Evolutionary conservation across 1,140 invertebrate genomes (phyloP).

Genomic region (Drosophila takahashii): DNA sequence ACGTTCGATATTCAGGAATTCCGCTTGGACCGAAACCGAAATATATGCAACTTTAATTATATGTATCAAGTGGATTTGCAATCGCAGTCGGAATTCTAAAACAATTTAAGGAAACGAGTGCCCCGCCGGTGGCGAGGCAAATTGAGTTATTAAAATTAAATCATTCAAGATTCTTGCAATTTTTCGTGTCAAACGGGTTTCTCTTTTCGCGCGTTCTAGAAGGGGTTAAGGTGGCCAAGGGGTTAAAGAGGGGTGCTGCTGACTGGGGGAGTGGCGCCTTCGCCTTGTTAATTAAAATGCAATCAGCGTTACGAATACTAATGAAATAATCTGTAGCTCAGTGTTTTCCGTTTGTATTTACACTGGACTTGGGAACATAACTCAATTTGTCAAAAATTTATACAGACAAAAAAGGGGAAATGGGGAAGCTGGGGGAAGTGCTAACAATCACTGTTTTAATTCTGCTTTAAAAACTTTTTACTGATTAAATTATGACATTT

Average conservation of each 20-base stretch:
- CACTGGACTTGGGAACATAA: slow-evolving; percentile 24
- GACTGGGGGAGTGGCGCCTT: slow-evolving; percentile 60
- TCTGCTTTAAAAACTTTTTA: background rate
- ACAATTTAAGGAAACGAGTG: slow-evolving; percentile 61
- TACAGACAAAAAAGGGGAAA: slow-evolving; percentile 5
- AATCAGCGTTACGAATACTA: slow-evolving; percentile 77
- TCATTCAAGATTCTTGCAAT: slow-evolving; percentile 57
- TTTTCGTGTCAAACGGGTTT: slow-evolving; percentile 69
- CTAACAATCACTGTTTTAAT: slow-evolving; percentile 1
- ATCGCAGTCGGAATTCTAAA: slow-evolving; percentile 33
- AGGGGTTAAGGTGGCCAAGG: slow-evolving; percentile 6
- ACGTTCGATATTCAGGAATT: slow-evolving; percentile 4
- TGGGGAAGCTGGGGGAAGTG: background rate
- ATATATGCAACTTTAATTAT: slow-evolving; percentile 30
- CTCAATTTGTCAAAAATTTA: slow-evolving; percentile 42
- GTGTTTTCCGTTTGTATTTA: slow-evolving; percentile 16
- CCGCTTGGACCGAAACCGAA: background rate
- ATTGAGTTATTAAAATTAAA: slow-evolving; percentile 76
- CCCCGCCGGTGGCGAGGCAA: slow-evolving; percentile 28
- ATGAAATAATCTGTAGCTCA: slow-evolving; percentile 57
- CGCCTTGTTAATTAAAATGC: slow-evolving; percentile 79
- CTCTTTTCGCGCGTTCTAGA: background rate
- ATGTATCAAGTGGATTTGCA: slow-evolving; percentile 39
- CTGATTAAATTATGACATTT: background rate
- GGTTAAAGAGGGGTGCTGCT: background rate